A percentile compares a stretch with the other conserved stretches of the same genome.
These are phyloP conservation scores for Callospermophilus lateralis DNA, from an alignment of 2,113 vertebrate genomes.

Conservation along the genomic window DNA sequence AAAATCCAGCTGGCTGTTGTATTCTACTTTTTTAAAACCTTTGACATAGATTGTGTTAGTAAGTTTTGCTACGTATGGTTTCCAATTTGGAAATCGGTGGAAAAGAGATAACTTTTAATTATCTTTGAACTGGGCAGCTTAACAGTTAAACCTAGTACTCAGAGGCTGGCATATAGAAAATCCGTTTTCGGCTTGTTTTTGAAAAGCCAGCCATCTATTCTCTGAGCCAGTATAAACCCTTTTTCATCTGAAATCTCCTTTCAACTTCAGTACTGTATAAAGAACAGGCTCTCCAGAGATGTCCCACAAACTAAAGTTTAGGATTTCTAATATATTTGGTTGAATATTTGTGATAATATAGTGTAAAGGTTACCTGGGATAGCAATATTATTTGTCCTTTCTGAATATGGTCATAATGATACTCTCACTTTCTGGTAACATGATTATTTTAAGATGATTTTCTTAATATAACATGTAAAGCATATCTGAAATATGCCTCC, in stretches of 20 bases:
- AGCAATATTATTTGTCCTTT: background rate
- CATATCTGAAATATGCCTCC: background rate
- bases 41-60: conserved; percentile 11
- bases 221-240: conserved; percentile 58
- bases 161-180: conserved; percentile 62
- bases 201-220: conserved; percentile 46
- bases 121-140: conserved; percentile 67
- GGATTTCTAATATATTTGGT: background rate
- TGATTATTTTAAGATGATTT: conserved; percentile 18
- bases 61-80: conserved; percentile 56
- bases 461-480: background rate
- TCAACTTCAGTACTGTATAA: conserved; percentile 41
- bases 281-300: conserved; percentile 19
- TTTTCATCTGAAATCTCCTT: conserved; percentile 68
- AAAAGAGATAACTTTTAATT: conserved; percentile 73
- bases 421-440: background rate
- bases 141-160: conserved; percentile 66
- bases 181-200: conserved; percentile 51
- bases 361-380: background rate
- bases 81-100: conserved; percentile 53
- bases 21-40: conserved; percentile 54
- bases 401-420: background rate
- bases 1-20: conserved; percentile 54
- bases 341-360: conserved; percentile 48
- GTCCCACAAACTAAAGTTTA: conserved; percentile 32